Conservation (phyloP, 1,140 invertebrate genomes). For the Eumaeus atala region DNA sequence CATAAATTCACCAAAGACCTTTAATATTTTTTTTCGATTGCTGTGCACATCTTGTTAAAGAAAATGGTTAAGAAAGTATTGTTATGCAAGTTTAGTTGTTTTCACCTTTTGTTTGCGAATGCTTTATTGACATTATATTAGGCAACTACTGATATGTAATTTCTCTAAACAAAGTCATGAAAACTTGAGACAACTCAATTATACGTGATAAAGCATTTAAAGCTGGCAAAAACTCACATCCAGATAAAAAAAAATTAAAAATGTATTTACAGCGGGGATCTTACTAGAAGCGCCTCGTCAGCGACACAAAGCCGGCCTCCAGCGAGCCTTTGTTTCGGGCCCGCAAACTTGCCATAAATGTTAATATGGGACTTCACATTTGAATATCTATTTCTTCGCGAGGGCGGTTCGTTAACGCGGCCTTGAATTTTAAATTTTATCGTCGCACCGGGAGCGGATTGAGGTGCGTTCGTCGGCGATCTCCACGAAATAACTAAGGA, state of each 20-base stretch:
- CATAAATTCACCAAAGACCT: too few species aligned
- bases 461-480: conserved; percentile 67
- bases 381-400: conserved; percentile 74
- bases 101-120: too few species aligned
- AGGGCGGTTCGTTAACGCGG: conserved; percentile 71
- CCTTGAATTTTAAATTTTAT: conserved; percentile 75
- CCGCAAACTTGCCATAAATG: conserved; percentile 73
- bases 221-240: too few species aligned
- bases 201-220: too few species aligned
- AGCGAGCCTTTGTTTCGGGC: conserved; percentile 59
- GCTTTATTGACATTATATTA: too few species aligned
- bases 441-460: conserved; percentile 51
- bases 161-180: too few species aligned
- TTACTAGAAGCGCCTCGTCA: conserved; percentile 1
- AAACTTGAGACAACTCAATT: too few species aligned
- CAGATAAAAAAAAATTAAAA: conserved; percentile 1
- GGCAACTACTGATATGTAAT: too few species aligned
- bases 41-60: too few species aligned
- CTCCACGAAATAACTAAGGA: conserved; percentile 60
- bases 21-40: too few species aligned
- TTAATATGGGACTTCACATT: conserved; percentile 74
- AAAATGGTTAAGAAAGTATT: too few species aligned
- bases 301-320: conserved; percentile 21
- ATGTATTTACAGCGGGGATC: conserved; percentile 5
- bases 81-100: too few species aligned